A percentile compares a stretch with the other conserved stretches of the same genome.
Conservation (phyloP, 2,888 invertebrate genomes). For the Cephus pulcher region DNA sequence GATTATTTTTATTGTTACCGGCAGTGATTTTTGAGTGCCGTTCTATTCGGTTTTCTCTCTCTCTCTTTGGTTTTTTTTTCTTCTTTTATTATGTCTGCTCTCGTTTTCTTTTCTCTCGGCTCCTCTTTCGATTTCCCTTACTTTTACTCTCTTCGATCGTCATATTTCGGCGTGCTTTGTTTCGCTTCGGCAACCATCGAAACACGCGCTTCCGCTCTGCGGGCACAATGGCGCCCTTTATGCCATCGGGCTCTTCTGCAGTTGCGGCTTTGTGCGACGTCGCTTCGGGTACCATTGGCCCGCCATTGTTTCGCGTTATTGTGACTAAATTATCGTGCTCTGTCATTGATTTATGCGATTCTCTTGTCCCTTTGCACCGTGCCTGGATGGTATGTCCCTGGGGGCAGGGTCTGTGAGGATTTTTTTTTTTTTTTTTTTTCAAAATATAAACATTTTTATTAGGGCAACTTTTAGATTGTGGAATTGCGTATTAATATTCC, state of each 20-base stretch:
- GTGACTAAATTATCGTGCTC: slow-evolving; percentile 29
- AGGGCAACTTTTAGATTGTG: neutral
- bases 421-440: neutral
- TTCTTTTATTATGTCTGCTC: neutral
- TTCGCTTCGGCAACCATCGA: neutral
- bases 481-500: neutral
- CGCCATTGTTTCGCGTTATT: slow-evolving; percentile 27
- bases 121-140: neutral
- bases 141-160: neutral
- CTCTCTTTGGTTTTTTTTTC: neutral
- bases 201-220: neutral
- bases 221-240: neutral
- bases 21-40: neutral
- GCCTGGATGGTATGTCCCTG: neutral
- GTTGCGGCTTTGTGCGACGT: neutral
- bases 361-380: slow-evolving; percentile 2
- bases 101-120: neutral
- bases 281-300: neutral
- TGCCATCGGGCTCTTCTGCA: neutral
- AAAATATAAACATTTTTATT: neutral
- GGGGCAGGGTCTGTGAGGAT: neutral
- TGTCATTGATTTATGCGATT: slow-evolving; percentile 22
- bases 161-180: neutral
- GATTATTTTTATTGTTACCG: neutral
- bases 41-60: neutral